Evolutionary conservation across 2,888 invertebrate species (phyloP), one percentile per base, ranked within the genome.

Genomic region (Drosophila fungiperda): DNA sequence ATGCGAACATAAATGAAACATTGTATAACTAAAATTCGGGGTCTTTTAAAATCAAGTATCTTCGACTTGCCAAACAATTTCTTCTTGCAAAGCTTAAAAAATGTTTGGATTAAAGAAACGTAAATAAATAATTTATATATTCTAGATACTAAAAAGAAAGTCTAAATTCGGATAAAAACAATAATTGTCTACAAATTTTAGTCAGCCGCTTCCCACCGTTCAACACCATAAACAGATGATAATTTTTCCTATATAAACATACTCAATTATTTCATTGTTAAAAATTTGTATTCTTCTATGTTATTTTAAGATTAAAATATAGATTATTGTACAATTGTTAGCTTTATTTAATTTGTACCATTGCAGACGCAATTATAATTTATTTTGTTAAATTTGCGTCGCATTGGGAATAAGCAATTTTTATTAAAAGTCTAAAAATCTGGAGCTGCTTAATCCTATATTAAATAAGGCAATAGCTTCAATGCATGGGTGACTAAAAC

Each of bases 61-160:
- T 45, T 26, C 11, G 15, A 20, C 36, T 40, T 40, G 59, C 59
- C 40, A 40, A 6, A 45, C 20, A 12, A 45, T 33, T 38, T 45
- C 64, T 48, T 67, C 69, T 42, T 45, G 42, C 50, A 42, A 15
- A 40, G 38, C 38, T 69, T 35, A 2, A 9, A 32, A 33, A 15
- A 20, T 45, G 12, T 23, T 36, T 17, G 29, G n/a, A n/a, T 2
- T 8, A 12, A 57, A 26, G 33, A 54, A 50, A 4, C 45, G 45
- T 59, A 20, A 35, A 9, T 49, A 32, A 35, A 48, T 33, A 42
- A 66, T 54, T 94, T 93, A 93, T 87, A 66, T 38, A 17, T 67
- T 67, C 93, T 94, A 98, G 98, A 98, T 94, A 98, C 29, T 5
- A 29, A 5, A 29, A 29, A 29, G 4, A 29, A 29, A 29, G 6